These are phyloP conservation scores for Pseudoips prasinana DNA, from an alignment of 2,888 invertebrate species.

Conservation along the genomic window DNA sequence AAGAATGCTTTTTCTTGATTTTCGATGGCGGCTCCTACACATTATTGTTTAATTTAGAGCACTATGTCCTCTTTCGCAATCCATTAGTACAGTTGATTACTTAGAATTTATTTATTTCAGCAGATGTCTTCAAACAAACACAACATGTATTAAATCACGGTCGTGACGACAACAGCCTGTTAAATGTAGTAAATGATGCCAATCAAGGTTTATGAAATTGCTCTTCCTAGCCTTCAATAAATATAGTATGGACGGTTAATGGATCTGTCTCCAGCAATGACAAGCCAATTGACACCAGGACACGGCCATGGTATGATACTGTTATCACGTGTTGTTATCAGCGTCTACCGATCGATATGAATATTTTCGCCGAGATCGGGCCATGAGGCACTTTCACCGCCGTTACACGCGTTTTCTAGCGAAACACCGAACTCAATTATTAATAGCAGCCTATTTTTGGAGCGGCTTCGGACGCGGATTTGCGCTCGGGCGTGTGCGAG, in stretches of 20 bases:
- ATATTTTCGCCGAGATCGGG: slow-evolving; percentile 69
- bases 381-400: slow-evolving; percentile 86
- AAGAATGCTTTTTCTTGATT: no score
- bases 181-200: slow-evolving; percentile 27
- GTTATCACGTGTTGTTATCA: slow-evolving; percentile 70
- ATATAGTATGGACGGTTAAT: slow-evolving; percentile 44
- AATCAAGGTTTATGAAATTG: slow-evolving; percentile 23
- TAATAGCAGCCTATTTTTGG: slow-evolving; percentile 82
- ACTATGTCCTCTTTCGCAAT: no score
- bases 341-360: slow-evolving; percentile 70
- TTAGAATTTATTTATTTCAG: no score
- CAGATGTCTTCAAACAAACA: no score
- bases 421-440: slow-evolving; percentile 83
- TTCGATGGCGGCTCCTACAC: no score
- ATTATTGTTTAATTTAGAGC: no score
- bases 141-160: no score
- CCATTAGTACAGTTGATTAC: no score
- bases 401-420: slow-evolving; percentile 82
- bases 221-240: slow-evolving; percentile 41
- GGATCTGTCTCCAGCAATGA: slow-evolving; percentile 52
- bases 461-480: slow-evolving; percentile 78
- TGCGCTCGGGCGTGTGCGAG: slow-evolving; percentile 79
- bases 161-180: slow-evolving; percentile 7
- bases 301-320: slow-evolving; percentile 41
- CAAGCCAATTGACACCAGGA: slow-evolving; percentile 47